Base-by-base conservation (phyloP, 2,797 vertebrate species). In the Psittacula derbiana region DNA sequence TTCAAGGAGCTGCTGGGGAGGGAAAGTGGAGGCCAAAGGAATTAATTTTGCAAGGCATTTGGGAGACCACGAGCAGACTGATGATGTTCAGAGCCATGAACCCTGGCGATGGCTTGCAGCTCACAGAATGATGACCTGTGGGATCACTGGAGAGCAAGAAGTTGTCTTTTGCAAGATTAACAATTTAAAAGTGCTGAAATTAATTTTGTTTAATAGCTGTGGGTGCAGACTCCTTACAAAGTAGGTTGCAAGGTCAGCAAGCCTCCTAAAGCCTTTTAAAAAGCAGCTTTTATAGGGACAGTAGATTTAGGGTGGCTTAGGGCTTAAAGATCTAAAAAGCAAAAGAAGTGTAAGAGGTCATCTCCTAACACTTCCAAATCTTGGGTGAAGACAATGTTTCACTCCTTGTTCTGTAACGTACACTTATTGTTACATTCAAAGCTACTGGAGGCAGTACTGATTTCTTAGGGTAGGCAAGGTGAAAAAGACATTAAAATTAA, bases 161-260 rank as follows among this genome's bases (percentile, higher is more conserved):
- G 82, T 93, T 95, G 95, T 96, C 95, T 95, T 96, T 95, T 93
- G 86, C 92, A 93, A 96, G 87, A 96, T 89, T 94, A 96, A 95
- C 93, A 97, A 95, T 92, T 94, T 93, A 92, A 97, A 96, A 96
- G 93, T 90, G 93, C 91, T 95, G 94, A 95, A 95, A 97, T 96
- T 93, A 97, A 97, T 97, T 97, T 88, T 94, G 71, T 95, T 96
- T 95, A 96, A 96, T 93, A 96, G 88, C 91, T 90, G 69, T 92
- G 91, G 95, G 95, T 95, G 62, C 88, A 95, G 79, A 93, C 82
- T 90, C 92, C 88, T 97, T 90, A 92, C 79, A 94, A 96, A 97
- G 85, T 95, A 95, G 95, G 96, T 92, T 92, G 94, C 84, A 82
- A 96, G 94, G 88, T 95, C 91, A 97, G 92, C 83, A 93, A 93